Evolutionary conservation across 2,797 vertebrate species (phyloP), one percentile per base, ranked within the genome.

Genomic region (Hybognathus amarus): DNA sequence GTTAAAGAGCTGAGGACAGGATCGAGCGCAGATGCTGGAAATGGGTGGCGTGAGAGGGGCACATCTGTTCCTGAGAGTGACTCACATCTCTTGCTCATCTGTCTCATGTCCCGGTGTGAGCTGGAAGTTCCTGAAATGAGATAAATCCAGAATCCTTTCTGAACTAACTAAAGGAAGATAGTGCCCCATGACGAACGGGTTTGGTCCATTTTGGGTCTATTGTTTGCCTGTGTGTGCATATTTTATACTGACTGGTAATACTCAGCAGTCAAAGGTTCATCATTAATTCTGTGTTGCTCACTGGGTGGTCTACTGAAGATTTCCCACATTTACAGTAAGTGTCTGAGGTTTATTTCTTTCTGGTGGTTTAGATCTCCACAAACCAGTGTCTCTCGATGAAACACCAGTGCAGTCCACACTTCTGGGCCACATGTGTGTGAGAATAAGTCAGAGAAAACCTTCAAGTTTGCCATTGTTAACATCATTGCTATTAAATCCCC

Each of bases 41-140:
- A 81, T 59, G 80, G 59, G 67, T 87, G 75, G 83, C 88, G 83
- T 89, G 88, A 87, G 85, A 87, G 87, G 87, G 80, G 79, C 88
- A 89, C 88, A 89, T 89, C 87, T 89, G 88, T 74, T 89, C 84
- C 82, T 84, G 83, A 80, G 81, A 45, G 79, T 89, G 88, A 88
- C 83, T 89, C 88, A 89, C 74, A 84, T 83, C 61, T 67, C 67
- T 86, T 27, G 12, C 78, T 85, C 45, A 73, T 85, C 73, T 76
- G 78, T 84, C 75, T 47, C 81, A 67, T 81, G 80, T 40, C 74
- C 74, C 82, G 33, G 33, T 80, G 61, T 86, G 59, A 73, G 71
- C 68, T 82, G 64, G 54, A 63, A 73, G 50, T n/a, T 67, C 38
- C 76, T 67, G n/a, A 61, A 87, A 30, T 30, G 6, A 63, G 61